These are phyloP conservation scores for Trachops cirrhosus DNA, from an alignment of 2,797 vertebrate genomes.

Conservation along the genomic window DNA sequence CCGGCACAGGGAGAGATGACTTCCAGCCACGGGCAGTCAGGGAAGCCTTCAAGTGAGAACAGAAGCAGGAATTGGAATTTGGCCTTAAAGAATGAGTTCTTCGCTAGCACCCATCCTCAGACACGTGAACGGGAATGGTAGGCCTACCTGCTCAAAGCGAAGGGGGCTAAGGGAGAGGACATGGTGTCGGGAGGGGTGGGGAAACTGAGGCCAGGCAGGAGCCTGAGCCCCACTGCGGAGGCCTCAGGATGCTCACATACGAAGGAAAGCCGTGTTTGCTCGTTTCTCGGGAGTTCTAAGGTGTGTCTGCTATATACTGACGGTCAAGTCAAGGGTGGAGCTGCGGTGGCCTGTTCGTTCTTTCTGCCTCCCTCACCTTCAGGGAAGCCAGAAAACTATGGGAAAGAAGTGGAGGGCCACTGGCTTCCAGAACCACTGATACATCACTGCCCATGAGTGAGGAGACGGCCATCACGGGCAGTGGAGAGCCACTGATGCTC, in stretches of 20 bases:
- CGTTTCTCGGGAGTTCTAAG: not conserved
- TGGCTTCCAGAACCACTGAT: not conserved
- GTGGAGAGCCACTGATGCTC: not conserved
- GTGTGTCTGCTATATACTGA: not conserved
- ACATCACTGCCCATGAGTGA: not conserved
- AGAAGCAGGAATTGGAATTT: not conserved
- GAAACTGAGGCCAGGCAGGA: not conserved
- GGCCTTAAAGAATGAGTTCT: not conserved
- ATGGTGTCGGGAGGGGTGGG: not conserved
- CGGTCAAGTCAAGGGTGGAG: not conserved
- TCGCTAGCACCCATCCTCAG: not conserved
- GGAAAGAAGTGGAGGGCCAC: not conserved
- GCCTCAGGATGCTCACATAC: too few species aligned
- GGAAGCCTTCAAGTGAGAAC: not conserved
- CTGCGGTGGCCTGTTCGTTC: not conserved
- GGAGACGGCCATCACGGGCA: not conserved
- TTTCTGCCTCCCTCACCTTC: not conserved
- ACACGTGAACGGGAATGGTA: accelerated
- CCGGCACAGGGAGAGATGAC: not conserved
- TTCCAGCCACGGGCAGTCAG: not conserved
- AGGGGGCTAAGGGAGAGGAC: not conserved
- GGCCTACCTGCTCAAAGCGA: not conserved
- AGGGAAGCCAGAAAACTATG: not conserved
- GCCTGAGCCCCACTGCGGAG: not conserved
- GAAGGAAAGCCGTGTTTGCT: not conserved